phyloP scores from a whole-genome alignment of 2,888 invertebrate species.

The Drosophila suboccidentalis region DNA sequence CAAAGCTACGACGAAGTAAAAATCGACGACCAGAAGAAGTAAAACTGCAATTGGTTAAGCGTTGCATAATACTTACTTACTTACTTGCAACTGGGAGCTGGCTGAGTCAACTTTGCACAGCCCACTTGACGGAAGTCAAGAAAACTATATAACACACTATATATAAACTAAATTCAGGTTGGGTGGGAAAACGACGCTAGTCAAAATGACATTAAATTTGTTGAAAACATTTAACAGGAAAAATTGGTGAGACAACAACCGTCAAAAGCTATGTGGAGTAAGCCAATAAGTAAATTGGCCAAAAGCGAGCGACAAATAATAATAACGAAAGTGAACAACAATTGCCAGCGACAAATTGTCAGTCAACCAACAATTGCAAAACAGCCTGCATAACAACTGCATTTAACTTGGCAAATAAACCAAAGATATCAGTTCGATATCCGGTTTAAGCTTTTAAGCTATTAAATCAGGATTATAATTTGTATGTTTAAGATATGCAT shows the following conservation, averaged over 20 bases:
- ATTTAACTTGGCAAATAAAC: not conserved
- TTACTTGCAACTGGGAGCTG: slow-evolving; percentile 27
- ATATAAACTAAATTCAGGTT: slow-evolving; percentile 48
- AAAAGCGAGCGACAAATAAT: slow-evolving; percentile 48
- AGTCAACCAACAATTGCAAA: slow-evolving; percentile 17
- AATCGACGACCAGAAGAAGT: slow-evolving; percentile 51
- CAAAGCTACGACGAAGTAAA: slow-evolving; percentile 34
- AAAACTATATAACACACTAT: slow-evolving; percentile 45
- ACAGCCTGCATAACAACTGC: slow-evolving; percentile 4
- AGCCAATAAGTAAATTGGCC: slow-evolving; percentile 79
- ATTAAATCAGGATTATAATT: slow-evolving; percentile 16
- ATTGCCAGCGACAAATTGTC: slow-evolving; percentile 48
- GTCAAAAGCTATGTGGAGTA: slow-evolving; percentile 69
- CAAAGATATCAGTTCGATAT: slow-evolving; percentile 4
- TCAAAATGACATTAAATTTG: slow-evolving; percentile 53
- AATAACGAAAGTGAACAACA: slow-evolving; percentile 33
- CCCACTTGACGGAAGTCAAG: slow-evolving; percentile 72
- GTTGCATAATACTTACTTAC: slow-evolving; percentile 59
- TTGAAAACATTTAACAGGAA: slow-evolving; percentile 33
- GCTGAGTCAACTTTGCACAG: slow-evolving; percentile 47
- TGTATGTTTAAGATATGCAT: not conserved
- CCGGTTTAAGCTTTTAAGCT: slow-evolving; percentile 30
- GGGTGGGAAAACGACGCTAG: slow-evolving; percentile 48
- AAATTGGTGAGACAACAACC: slow-evolving; percentile 40
- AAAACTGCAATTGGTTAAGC: slow-evolving; percentile 71